Evolutionary conservation across 2,113 vertebrate species (phyloP), one percentile per base, ranked within the genome.

Genomic region (Alligator mississippiensis): DNA sequence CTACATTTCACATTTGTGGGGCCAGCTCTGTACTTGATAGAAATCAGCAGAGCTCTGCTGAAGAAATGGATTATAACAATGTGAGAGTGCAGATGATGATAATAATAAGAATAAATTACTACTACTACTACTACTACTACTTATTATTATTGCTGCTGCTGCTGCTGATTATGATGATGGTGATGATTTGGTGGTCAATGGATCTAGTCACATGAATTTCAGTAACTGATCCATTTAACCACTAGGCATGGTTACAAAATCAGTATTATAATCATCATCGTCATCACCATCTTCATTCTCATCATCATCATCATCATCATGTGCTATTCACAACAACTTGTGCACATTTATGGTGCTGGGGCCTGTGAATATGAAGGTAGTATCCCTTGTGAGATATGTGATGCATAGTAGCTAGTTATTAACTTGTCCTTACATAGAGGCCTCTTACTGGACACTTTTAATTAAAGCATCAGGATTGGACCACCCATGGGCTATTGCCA

Each of bases 401-500:
- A 61, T 63, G 55, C 0, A 0, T 47, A 82, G 62, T 10, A 25
- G 24, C 19, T n/a, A 18, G 30, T 64, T 38, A 61, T 25, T 1
- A 3, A 10, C 1, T 2, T 14, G 6, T 3, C 10, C 14, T 57
- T 59, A 58, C 82, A 57, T 55, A 9, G 17, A 11, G 63, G 6
- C 16, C 24, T 66, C 78, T 89, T 3, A 59, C 61, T 75, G 30
- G 59, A 62, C 61, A 17, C 22, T 6, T 87, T 47, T 77, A 10
- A 27, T n/a, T 55, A 76, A 90, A 9, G 38, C 59, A 47, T 64
- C 81, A 70, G 77, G 60, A 58, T 77, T 57, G 59, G 77, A 55
- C 88, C 3, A 0, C 6, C 74, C 58, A 82, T 61, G 62, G 18
- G 2, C 1, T 25, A 59, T 58, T 82, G 27, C 0, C 3, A 81